These are phyloP conservation scores for Yponomeuta malinellus DNA, from an alignment of 2,888 invertebrate species.

Conservation along the genomic window DNA sequence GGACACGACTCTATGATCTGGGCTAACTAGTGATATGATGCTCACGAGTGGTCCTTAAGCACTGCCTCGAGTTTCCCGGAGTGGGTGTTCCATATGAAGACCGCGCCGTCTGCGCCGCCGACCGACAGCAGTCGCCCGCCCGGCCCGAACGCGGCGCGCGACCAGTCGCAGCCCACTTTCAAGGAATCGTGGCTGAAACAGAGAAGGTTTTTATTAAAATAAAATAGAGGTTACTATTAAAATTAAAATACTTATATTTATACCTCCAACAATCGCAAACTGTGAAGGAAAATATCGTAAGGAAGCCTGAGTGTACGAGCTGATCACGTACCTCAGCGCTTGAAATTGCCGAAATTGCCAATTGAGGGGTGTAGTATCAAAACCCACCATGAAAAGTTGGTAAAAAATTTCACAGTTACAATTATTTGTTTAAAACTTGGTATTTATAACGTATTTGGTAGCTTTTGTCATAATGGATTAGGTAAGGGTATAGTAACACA, in stretches of 20 bases:
- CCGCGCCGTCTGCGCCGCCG: constrained; percentile 93
- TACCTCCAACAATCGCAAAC: too few relatives aligned
- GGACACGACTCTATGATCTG: background rate
- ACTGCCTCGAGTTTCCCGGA: constrained; percentile 84
- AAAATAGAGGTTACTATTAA: background rate
- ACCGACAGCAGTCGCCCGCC: constrained; percentile 92
- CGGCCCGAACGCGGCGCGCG: constrained; percentile 93
- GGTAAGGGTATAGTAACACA: too few relatives aligned
- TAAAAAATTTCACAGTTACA: too few relatives aligned
- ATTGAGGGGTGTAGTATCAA: too few relatives aligned
- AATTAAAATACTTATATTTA: background rate
- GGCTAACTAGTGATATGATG: constrained; percentile 29
- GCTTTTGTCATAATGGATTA: too few relatives aligned
- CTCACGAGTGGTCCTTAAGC: constrained; percentile 89
- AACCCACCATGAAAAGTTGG: too few relatives aligned
- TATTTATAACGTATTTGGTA: too few relatives aligned
- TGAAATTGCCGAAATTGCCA: too few relatives aligned
- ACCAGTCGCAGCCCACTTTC: constrained; percentile 96
- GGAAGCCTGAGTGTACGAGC: too few relatives aligned
- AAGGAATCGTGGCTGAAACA: constrained; percentile 92
- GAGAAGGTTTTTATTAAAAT: background rate
- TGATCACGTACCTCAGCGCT: too few relatives aligned
- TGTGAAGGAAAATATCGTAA: too few relatives aligned
- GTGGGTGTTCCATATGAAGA: constrained; percentile 93
- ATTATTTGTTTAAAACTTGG: too few relatives aligned